Evolutionary conservation across 1,140 invertebrate genomes (phyloP), one percentile per base, ranked within the genome.

Genomic region (Drosophila azteca): DNA sequence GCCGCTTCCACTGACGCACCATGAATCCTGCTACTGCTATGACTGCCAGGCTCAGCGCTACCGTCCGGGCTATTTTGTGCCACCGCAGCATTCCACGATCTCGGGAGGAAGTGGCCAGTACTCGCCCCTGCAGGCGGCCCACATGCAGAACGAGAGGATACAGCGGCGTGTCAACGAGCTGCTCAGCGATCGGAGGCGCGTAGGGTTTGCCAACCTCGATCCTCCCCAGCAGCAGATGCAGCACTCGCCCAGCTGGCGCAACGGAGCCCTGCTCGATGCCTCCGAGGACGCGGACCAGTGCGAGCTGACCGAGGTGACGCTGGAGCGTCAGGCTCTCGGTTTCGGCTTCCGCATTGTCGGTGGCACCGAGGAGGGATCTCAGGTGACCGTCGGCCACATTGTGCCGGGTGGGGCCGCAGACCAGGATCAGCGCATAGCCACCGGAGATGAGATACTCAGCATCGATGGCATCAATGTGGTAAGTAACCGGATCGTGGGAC

Each of bases 281-380:
- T 63, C 89, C 2, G 84, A 88, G 26, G 80, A 88, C 54, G 84
- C 82, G 17, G 90, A 93, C 58, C 95, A 96, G 68, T 96, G 94
- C 92, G 92, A 95, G 55, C 95, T 97, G 82, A 95, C 96, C 63
- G 94, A 95, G 52, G 96, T 98, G 0, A 95, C 95, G 15, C 91
- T 98, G 9, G 94, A 95, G 39, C 93, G 96, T 53, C 96, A 97
- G 90, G 96, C 97, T 53, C 94, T 94, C 89, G 97, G 97, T 13
- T 99, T 99, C 93, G 99, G 99, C 6, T 99, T 99, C 93, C 94
- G 98, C 75, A 98, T 99, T 90, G 97, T 99, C 31, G 99, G 99
- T n/a, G 99, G 99, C 31, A 98, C 97, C 0, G 98, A 99, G 93
- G 98, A 99, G 93, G 97, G 97, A 68, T 98, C 97, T 71, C 97